Base-by-base conservation (phyloP, 2,113 vertebrate species). In the Eolophus roseicapilla region DNA sequence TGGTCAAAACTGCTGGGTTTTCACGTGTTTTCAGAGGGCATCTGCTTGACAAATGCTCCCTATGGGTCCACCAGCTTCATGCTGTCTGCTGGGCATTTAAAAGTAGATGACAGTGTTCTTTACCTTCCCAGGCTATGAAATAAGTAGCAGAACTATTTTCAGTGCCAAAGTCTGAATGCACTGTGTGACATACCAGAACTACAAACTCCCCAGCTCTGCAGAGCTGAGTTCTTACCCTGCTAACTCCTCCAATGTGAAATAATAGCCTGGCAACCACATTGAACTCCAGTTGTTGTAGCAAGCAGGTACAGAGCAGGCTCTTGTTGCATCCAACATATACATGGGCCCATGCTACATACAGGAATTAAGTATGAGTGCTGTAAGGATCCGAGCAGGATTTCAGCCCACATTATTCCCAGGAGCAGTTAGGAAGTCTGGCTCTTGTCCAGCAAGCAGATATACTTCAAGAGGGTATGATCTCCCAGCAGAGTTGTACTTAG, bases 181-280 rank as follows among this genome's bases (percentile, higher is more conserved):
- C 5, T 55, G 7, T 74, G 13, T 43, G 31, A 53, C 37, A 35
- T 16, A 31, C 2, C 27, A 81, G 23, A 41, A 47, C 78, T 78
- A 16, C 31, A 83, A 70, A 46, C 9, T 33, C 83, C 60, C 20
- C 47, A 21, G 46, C 14, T 82, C 50, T 68, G n/a, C 60, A 86
- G 41, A 86, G 60, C n/a, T 55, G 44, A 37, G 21, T 60, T 91
- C 80, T 77, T 50, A 24, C 60, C 24, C 5, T 64, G 16, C 24
- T 81, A 46, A 78, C 27, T 84, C 35, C 43, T 63, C 19, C 2
- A 1, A 23, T 74, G 20, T 75, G 77, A 84, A 93, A 68, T 47
- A 84, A 55, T 13, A 85, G n/a, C 53, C 33, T 6, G 2, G 41
- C 25, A 91, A 49, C 16, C 0, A 0, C 17, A 6, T 17, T 43